Evolutionary conservation across 2,797 vertebrate genomes (phyloP), one percentile per base, ranked within the genome.

Genomic region (Phrynocephalus guinanensis): DNA sequence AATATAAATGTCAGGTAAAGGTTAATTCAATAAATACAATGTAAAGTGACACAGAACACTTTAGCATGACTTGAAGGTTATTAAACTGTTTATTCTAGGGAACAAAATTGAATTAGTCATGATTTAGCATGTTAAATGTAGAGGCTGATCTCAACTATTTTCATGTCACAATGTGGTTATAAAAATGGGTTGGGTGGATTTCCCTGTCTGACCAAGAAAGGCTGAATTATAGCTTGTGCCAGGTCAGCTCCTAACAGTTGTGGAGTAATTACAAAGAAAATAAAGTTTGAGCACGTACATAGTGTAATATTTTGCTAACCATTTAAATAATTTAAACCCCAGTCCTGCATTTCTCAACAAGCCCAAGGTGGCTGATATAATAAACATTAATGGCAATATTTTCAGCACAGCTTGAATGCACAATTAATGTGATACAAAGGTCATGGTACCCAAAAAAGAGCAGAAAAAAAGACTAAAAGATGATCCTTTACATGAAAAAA

Each of bases 1-100:
- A 80, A 89, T 38, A 86, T 91, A 94, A 95, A 92, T 95, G 88
- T 92, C 94, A 95, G 76, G 48, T 89, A 96, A 94, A 96, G 82
- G 87, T 94, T 94, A 96, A 95, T 94, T 94, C 88, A 90, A 89
- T 92, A 89, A 88, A 78, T 91, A 79, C 26, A 89, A 84, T 66
- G 84, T 80, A 86, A 9, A 87, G 15, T 52, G 38, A 75, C 89
- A 38, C 86, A 84, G 92, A 88, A 84, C 80, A 88, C 85, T 75
- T 85, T 79, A 87, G 79, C n/a, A 67, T 92, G 83, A 77, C 60
- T 91, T 38, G 30, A 92, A 30, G 72, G 87, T 90, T 88, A 92
- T 85, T 86, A 91, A 86, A 79, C 33, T 80, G 79, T 87, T 94
- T 94, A 82, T 79, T 93, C 87, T 89, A 91, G 80, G 83, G 86